Evolutionary conservation across 2,888 invertebrate species (phyloP), one percentile per base, ranked within the genome.

Genomic region (Drosophila antonietae): DNA sequence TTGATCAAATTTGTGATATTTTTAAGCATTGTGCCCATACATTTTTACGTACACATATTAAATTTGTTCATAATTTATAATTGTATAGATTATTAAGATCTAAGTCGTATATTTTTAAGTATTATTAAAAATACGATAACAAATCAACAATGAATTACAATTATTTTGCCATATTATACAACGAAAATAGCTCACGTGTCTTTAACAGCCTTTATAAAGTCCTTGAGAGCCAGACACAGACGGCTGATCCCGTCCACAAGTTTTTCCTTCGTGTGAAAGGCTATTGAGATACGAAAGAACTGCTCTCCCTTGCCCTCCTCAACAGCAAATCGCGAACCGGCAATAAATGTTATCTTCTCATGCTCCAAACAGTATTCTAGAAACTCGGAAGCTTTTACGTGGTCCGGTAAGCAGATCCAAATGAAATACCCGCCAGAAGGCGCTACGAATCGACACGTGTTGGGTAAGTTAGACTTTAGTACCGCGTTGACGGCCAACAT

Each of bases 361-460:
- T 93, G 91, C 20, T 92, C 78, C 68, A 93, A 85, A 55, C 93
- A 93, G 88, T 93, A 93, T 33, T 88, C 75, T 8, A 93, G 81
- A 64, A 94, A 93, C n/a, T 92, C 81, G 1, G 58, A 53, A 1
- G 93, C 93, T 81, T 93, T 92, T 1, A 87, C 75, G 8, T 76
- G 41, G 7, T 73, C 56, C 0, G 95, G 95, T 51, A 95, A 89
- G 69, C 91, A 90, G 57, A 95, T 90, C 95, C 95, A 95, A 51
- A 95, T 89, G 72, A 95, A 95, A 80, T 94, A 95, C 12, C 95
- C 95, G 2, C 95, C 95, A 73, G 85, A 72, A 6, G 94, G 94
- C 51, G 90, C 83, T 2, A 84, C 64, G 75, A 93, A 93, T 1
- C 80, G 89, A 75, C 94, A 94, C 20, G 86, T 83, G 1, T 66